Conservation (phyloP, 2,797 vertebrate genomes). For the Meda fulgida region DNA sequence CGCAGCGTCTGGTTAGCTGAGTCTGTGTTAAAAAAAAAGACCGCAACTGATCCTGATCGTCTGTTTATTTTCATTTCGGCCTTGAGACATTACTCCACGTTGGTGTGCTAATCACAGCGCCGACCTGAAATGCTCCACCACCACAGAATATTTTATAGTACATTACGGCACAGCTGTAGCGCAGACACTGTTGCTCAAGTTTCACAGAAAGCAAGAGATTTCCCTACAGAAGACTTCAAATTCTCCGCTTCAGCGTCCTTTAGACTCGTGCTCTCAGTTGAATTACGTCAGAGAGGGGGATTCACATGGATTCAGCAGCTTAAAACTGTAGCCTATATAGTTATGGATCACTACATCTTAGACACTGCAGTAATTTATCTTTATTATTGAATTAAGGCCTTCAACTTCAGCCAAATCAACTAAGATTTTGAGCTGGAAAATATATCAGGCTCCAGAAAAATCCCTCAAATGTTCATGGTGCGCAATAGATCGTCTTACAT, state of each 20-base stretch:
- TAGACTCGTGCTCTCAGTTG: conserved; percentile 1
- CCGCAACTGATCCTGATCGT: conserved; percentile 36
- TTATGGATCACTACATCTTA: conserved; percentile 16
- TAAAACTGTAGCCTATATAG: neutral
- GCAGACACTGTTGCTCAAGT: conserved; percentile 12
- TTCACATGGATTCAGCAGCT: conserved; percentile 25
- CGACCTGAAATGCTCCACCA: conserved; percentile 44
- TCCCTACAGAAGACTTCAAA: conserved; percentile 13
- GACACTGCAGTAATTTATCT: neutral
- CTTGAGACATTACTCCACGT: conserved; percentile 34
- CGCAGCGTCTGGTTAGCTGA: conserved; percentile 18
- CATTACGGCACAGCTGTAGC: conserved; percentile 25
- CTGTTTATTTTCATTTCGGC: conserved; percentile 26
- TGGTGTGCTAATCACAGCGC: conserved; percentile 27
- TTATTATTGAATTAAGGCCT: conserved; percentile 13
- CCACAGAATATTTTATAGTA: conserved; percentile 47
- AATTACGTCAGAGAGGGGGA: conserved; percentile 17
- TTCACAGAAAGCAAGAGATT: conserved; percentile 20
- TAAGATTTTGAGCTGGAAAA: conserved; percentile 16
- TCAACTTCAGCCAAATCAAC: conserved; percentile 1
- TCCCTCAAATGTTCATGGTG: conserved; percentile 6
- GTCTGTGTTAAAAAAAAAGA: conserved; percentile 21
- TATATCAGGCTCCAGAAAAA: conserved; percentile 24
- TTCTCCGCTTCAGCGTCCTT: conserved; percentile 11
- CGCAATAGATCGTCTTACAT: conserved; percentile 33